These are phyloP conservation scores for Gnathonemus longibarbis DNA, from an alignment of 2,113 vertebrate species.

Conservation along the genomic window DNA sequence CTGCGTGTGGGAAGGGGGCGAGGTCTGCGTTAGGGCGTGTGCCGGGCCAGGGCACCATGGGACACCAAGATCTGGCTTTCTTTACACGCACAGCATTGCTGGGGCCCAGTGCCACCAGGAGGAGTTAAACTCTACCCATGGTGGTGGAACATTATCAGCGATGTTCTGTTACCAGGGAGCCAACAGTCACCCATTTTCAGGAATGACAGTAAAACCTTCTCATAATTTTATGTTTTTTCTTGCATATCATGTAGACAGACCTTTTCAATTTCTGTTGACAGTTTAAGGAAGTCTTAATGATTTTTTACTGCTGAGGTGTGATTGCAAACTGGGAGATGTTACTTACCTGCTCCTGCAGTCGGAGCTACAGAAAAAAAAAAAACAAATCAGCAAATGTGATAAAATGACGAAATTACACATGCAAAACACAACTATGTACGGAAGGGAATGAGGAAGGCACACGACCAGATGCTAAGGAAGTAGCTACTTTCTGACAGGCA, in stretches of 20 bases:
- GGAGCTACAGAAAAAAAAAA: constrained; percentile 58
- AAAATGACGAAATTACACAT: not conserved
- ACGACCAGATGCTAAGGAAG: not conserved
- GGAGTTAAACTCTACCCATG: not conserved
- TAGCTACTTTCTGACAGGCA: not conserved
- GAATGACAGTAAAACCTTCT: not conserved
- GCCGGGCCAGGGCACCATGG: not conserved
- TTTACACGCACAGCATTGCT: not conserved
- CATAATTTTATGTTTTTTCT: not conserved
- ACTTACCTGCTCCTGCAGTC: constrained; percentile 82
- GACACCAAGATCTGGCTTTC: not conserved
- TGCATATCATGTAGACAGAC: not conserved
- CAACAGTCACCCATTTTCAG: not conserved
- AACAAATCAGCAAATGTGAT: constrained; percentile 2
- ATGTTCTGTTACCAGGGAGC: not conserved
- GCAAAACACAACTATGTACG: not conserved
- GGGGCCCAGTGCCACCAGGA: not conserved
- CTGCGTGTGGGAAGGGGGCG: constrained; percentile 44
- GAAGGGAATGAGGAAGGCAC: not conserved
- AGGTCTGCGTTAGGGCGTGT: not conserved
- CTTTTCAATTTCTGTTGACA: not conserved
- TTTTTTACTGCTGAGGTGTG: not conserved
- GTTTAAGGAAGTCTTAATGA: not conserved
- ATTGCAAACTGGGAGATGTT: not conserved
- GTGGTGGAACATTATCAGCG: not conserved